phyloP scores from a whole-genome alignment of 2,797 vertebrate genomes.

The Pitangus sulphuratus region DNA sequence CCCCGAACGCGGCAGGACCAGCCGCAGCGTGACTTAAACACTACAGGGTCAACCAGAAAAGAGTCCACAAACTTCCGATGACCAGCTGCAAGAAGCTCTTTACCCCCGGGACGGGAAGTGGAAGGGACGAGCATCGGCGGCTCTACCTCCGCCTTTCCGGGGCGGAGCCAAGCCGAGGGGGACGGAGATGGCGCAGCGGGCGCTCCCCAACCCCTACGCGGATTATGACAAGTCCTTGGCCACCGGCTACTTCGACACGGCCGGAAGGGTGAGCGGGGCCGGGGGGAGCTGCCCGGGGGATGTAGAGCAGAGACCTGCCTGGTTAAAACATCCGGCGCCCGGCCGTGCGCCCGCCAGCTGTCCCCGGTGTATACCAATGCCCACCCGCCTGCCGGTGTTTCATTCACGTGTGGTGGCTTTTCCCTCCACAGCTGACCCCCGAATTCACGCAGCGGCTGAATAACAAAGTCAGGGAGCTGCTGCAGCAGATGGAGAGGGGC shows the following conservation, averaged over 20 bases:
- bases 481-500: constrained; percentile 90
- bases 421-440: constrained; percentile 81
- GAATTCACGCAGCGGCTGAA: constrained; percentile 87
- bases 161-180: not conserved
- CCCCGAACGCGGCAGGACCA: too few relatives aligned
- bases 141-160: not conserved
- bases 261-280: not conserved
- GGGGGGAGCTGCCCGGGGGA: not conserved
- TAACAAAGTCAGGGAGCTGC: constrained; percentile 87
- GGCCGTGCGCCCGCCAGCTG: rapidly evolving
- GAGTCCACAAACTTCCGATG: too few relatives aligned
- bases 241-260: not conserved
- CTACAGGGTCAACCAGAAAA: too few relatives aligned
- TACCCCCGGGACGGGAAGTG: too few relatives aligned
- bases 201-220: not conserved
- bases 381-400: rapidly evolving
- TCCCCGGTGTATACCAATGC: not conserved
- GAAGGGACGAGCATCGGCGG: too few relatives aligned
- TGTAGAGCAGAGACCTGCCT: not conserved
- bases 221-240: not conserved
- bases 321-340: too few relatives aligned
- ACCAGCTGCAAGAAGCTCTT: too few relatives aligned
- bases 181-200: not conserved
- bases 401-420: not conserved
- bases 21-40: too few relatives aligned